Percentiles rank a stretch among this genome's conserved stretches.
These are phyloP conservation scores for Drosophila dunni DNA, from an alignment of 1,140 invertebrate species.

Conservation along the genomic window DNA sequence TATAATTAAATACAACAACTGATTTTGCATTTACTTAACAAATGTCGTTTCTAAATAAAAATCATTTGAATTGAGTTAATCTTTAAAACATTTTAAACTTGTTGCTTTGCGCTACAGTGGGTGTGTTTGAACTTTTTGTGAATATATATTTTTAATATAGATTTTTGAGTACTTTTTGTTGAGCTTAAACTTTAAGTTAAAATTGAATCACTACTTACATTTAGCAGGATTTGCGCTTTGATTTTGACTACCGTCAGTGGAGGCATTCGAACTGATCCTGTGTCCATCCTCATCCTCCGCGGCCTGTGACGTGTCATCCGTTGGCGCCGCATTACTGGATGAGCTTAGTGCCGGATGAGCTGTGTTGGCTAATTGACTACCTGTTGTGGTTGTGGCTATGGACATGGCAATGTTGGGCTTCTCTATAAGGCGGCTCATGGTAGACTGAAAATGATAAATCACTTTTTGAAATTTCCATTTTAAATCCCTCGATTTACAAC, in stretches of 20 bases:
- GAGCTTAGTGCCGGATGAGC: conserved; percentile 31
- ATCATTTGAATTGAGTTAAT: not conserved
- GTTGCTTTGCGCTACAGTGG: not conserved
- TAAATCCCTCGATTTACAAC: conserved; percentile 20
- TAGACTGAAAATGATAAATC: conserved; percentile 58
- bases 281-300: conserved; percentile 47
- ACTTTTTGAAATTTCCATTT: conserved; percentile 36
- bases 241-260: conserved; percentile 12
- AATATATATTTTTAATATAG: too few relatives aligned
- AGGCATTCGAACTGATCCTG: not conserved
- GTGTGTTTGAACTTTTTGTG: not conserved
- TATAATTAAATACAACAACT: not conserved
- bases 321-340: conserved; percentile 21
- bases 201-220: conserved; percentile 54
- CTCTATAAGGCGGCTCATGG: conserved; percentile 84
- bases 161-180: too few relatives aligned
- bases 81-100: not conserved
- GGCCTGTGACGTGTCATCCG: conserved; percentile 25
- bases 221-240: conserved; percentile 27
- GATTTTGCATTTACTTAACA: conserved; percentile 1
- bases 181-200: too few relatives aligned
- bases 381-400: conserved; percentile 69
- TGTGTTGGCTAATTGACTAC: conserved; percentile 74
- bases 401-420: conserved; percentile 83
- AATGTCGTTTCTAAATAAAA: not conserved